phyloP scores from a whole-genome alignment of 2,113 vertebrate genomes.

The Ptyas mucosa region DNA sequence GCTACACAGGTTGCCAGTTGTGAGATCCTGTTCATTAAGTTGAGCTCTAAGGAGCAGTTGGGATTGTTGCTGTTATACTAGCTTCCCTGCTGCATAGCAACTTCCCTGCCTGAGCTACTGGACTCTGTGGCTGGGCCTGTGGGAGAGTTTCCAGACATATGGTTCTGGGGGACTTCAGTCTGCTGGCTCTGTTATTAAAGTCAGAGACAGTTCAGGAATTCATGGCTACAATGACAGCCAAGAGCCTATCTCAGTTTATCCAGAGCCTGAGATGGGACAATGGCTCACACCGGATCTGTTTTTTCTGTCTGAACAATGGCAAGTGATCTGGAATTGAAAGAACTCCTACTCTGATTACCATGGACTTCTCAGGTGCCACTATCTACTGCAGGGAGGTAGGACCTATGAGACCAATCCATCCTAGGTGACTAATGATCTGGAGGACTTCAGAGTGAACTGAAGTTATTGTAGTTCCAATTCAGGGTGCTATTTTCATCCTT shows the following conservation, averaged over 20 bases:
- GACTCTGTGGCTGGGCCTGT: not conserved
- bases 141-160: not conserved
- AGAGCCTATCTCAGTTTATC: not conserved
- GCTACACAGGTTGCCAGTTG: not conserved
- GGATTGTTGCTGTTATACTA: not conserved
- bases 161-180: not conserved
- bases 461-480: not conserved
- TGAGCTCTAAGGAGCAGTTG: not conserved
- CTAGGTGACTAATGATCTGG: not conserved
- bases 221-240: not conserved
- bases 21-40: not conserved
- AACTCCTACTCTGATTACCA: not conserved
- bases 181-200: not conserved
- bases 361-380: not conserved
- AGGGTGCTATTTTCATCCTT: not conserved
- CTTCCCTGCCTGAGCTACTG: not conserved
- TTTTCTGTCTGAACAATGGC: not conserved
- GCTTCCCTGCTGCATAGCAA: not conserved
- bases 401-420: not conserved
- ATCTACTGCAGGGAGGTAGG: not conserved
- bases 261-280: not conserved
- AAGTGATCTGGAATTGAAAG: not conserved
- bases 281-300: not conserved
- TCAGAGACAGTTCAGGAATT: not conserved
- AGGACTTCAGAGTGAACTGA: not conserved